phyloP scores from a whole-genome alignment of 2,888 invertebrate genomes.

The Brachyopa scutellaris region DNA sequence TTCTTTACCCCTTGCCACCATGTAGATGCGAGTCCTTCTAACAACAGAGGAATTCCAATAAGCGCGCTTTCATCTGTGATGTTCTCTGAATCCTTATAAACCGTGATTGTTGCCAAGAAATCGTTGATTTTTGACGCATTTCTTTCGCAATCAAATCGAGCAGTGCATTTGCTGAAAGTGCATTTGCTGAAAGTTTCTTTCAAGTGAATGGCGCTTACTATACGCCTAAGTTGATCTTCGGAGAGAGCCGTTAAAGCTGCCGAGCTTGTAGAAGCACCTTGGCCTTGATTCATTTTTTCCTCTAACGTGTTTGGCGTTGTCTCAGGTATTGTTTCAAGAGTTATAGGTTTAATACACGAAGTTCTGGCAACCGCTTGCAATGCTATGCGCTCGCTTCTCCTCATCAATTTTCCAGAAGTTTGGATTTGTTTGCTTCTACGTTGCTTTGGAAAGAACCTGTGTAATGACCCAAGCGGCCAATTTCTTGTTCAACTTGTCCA shows the following conservation, averaged over 20 bases:
- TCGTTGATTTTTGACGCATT: neutral
- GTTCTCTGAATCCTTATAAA: neutral
- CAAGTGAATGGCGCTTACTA: neutral
- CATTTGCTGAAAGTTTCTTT: neutral
- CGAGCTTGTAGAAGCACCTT: too few species aligned
- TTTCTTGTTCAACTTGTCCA: too few species aligned
- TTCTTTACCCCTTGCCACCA: slow-evolving; percentile 13
- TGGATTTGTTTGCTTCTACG: too few species aligned
- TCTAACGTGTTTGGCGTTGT: too few species aligned
- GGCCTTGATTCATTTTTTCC: too few species aligned
- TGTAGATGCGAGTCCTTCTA: neutral
- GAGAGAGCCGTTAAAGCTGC: neutral
- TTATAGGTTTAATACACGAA: too few species aligned
- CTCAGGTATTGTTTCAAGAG: too few species aligned
- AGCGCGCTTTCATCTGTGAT: neutral
- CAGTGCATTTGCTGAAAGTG: neutral
- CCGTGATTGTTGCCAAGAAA: neutral
- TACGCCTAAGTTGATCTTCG: neutral
- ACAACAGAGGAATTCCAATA: neutral
- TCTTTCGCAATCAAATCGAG: neutral
- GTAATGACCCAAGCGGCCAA: too few species aligned
- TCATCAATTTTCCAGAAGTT: too few species aligned
- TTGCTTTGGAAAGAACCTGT: too few species aligned
- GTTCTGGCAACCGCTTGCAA: too few species aligned
- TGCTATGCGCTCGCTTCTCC: too few species aligned